phyloP scores from a whole-genome alignment of 2,888 invertebrate species.

The Slavum lentiscoides region DNA sequence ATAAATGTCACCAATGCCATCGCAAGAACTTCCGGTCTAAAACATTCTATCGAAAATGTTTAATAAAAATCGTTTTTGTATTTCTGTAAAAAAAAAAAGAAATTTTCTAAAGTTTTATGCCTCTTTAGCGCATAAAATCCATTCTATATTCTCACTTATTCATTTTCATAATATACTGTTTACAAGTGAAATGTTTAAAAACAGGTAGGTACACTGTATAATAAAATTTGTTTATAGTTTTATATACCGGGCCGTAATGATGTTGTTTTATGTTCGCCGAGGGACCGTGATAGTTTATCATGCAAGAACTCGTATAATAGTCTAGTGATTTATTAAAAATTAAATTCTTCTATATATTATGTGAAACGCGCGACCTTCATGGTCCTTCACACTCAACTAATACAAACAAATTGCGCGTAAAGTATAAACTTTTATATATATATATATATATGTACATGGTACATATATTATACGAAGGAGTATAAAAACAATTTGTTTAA shows the following conservation, averaged over 20 bases:
- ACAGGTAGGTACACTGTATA: neutral
- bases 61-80: neutral
- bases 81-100: too few species aligned
- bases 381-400: neutral
- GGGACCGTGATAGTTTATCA: conserved; percentile 13
- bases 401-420: neutral
- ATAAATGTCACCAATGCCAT: neutral
- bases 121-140: neutral
- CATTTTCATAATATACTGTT: neutral
- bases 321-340: conserved; percentile 22
- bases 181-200: neutral
- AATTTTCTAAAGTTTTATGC: neutral
- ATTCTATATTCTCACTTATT: neutral
- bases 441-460: too few species aligned
- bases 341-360: neutral
- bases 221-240: conserved; percentile 10
- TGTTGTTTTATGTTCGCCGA: conserved; percentile 8
- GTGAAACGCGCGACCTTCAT: neutral
- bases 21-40: neutral
- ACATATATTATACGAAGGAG: too few species aligned
- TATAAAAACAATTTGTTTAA: too few species aligned
- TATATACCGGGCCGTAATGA: neutral
- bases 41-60: conserved; percentile 1
- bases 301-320: conserved; percentile 2
- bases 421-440: neutral